Conservation (phyloP, 2,888 invertebrate genomes). For the Drosophila putrida region DNA sequence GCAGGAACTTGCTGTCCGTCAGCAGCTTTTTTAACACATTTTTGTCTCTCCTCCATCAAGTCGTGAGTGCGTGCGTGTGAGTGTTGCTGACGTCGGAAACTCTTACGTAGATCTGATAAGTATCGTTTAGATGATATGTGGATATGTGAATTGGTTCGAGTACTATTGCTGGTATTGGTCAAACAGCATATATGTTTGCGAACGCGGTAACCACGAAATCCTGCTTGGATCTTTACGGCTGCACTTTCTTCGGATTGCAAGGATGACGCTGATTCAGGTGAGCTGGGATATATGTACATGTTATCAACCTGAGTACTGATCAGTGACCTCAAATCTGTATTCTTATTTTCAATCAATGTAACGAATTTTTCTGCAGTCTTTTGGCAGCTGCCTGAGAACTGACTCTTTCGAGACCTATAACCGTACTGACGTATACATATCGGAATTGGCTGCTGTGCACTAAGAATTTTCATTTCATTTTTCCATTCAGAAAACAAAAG, state of each 20-base stretch:
- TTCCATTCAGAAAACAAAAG: conserved; percentile 75
- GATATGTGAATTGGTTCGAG: conserved; percentile 34
- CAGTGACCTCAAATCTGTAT: conserved; percentile 7
- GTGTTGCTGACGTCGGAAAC: conserved; percentile 53
- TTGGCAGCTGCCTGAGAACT: conserved; percentile 46
- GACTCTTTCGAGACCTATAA: conserved; percentile 68
- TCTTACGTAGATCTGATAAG: conserved; percentile 28
- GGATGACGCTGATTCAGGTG: conserved; percentile 82
- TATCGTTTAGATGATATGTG: conserved; percentile 26
- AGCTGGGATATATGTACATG: conserved; percentile 86
- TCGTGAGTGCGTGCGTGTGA: conserved; percentile 22
- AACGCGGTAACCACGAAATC: conserved; percentile 87
- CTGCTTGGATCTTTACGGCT: conserved; percentile 87
- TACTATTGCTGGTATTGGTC: conserved; percentile 33
- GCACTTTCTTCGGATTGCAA: conserved; percentile 85
- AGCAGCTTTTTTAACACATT: conserved; percentile 7
- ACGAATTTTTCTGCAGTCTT: conserved; percentile 26
- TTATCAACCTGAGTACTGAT: conserved; percentile 44
- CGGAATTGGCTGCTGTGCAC: conserved; percentile 62
- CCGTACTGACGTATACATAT: conserved; percentile 64
- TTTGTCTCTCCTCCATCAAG: conserved; percentile 56
- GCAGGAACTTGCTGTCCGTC: conserved; percentile 25
- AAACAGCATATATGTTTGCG: conserved; percentile 85
- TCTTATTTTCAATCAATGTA: conserved; percentile 9
- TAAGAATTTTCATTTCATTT: conserved; percentile 72